These are phyloP conservation scores for Aplysina aerophoba DNA, from an alignment of 37 sponge, comb jelly and placozoan species.

Conservation along the genomic window DNA sequence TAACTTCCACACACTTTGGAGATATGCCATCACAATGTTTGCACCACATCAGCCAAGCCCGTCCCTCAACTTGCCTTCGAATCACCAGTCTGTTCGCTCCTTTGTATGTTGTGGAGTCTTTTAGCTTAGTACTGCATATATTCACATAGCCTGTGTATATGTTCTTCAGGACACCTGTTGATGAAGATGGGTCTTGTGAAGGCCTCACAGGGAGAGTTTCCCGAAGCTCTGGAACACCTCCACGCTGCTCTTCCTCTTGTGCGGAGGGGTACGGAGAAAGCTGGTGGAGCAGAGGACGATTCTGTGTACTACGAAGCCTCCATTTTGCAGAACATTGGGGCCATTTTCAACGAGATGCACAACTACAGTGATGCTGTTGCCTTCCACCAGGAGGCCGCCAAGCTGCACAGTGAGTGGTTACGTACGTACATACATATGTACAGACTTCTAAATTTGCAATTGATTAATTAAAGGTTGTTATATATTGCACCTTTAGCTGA, in stretches of 20 bases:
- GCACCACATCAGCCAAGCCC: too few species aligned
- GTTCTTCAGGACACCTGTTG: constrained; percentile 58
- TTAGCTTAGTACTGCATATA: too few species aligned
- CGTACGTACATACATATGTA: not conserved
- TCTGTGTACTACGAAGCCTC: constrained; percentile 61
- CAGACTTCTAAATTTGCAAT: too few species aligned
- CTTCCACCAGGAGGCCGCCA: constrained; percentile 72
- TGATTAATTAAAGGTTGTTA: not conserved
- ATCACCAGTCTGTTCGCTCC: too few species aligned
- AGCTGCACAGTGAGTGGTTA: constrained; percentile 49
- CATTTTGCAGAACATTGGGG: constrained; percentile 85
- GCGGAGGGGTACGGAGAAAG: not conserved
- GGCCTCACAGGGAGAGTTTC: constrained; percentile 40
- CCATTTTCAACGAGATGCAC: constrained; percentile 71
- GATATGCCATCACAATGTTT: too few species aligned
- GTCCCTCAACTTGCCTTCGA: too few species aligned
- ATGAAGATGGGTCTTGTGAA: constrained; percentile 65
- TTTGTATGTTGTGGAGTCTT: too few species aligned
- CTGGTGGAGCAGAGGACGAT: not conserved
- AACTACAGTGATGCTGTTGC: constrained; percentile 55
- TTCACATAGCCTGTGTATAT: too few species aligned
- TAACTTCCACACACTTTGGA: too few species aligned
- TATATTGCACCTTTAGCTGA: not conserved
- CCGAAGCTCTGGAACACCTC: constrained; percentile 64
- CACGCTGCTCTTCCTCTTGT: constrained; percentile 70